phyloP scores from a whole-genome alignment of 2,888 invertebrate species.

The Alsophila aescularia region DNA sequence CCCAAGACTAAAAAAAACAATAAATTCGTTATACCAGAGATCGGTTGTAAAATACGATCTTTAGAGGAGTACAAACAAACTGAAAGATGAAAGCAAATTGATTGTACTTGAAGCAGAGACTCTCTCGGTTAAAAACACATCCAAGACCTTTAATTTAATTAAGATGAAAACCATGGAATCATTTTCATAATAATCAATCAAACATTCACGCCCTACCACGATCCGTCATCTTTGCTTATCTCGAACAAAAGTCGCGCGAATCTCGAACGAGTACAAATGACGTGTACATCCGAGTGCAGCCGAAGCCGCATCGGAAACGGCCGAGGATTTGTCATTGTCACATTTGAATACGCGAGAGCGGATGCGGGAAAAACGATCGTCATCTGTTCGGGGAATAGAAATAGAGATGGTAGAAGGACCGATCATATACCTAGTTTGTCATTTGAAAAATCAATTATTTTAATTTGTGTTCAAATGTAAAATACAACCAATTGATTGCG shows the following conservation, averaged over 20 bases:
- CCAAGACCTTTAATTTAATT: background rate
- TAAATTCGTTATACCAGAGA: too few species aligned
- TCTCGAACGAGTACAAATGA: slow-evolving; percentile 80
- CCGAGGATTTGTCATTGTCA: slow-evolving; percentile 81
- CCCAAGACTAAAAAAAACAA: too few species aligned
- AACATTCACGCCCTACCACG: slow-evolving; percentile 55
- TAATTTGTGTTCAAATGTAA: too few species aligned
- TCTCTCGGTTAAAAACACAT: too few species aligned
- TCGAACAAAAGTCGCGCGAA: slow-evolving; percentile 61
- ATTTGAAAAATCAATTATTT: too few species aligned
- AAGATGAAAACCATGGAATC: background rate
- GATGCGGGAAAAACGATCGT: slow-evolving; percentile 78
- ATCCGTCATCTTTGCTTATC: slow-evolving; percentile 59
- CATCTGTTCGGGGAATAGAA: slow-evolving; percentile 65
- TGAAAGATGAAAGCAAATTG: too few species aligned
- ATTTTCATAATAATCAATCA: slow-evolving; percentile 14
- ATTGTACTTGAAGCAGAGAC: too few species aligned
- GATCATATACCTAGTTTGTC: too few species aligned
- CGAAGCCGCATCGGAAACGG: slow-evolving; percentile 75
- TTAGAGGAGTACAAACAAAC: too few species aligned
- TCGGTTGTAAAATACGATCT: too few species aligned
- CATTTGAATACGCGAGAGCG: slow-evolving; percentile 78
- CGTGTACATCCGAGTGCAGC: slow-evolving; percentile 69
- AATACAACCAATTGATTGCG: too few species aligned
- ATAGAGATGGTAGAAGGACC: slow-evolving; percentile 23